Evolutionary conservation across 2,888 invertebrate genomes (phyloP), one percentile per base, ranked within the genome.

Genomic region (Epirrita christyi): DNA sequence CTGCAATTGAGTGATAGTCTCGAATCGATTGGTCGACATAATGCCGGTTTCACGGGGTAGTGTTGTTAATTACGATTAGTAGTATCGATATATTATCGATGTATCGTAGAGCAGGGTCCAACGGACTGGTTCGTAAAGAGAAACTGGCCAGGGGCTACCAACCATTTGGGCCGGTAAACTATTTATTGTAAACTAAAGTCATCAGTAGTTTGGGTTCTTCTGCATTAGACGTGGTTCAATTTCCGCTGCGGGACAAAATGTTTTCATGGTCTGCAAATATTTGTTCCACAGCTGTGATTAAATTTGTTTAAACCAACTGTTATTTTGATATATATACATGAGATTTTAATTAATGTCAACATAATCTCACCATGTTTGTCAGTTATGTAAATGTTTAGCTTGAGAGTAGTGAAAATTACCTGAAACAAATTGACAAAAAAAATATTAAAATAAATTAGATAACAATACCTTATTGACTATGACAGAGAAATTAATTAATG

Each of bases 41-140:
- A n/a, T 34, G 4, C 5, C 80, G 82, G 85, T 87, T 88, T 86
- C 86, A 85, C 82, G 79, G 83, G 75, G 78, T 74, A 66, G 74
- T 78, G 79, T 83, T 82, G 83, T 88, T 89, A 88, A 89, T 90
- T 86, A 85, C 83, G 80, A 83, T 85, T 83, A 80, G 81, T 73
- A 80, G 83, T 81, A 84, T 84, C 83, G 85, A 85, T 86, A 83
- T 77, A 76, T 81, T 82, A 85, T 82, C 84, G 84, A 86, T 85
- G 82, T 77, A 77, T 80, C 79, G 76, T 69, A 70, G 70, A 63
- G 70, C 74, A 61, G 69, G 71, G 72, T 73, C 63, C 66, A 57
- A 68, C 66, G 63, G 78, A 88, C 90, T 86, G 86, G 88, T 90
- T 88, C 76, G 78, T 65, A 74, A 66, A 78, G 87, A 79, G 88